Conservation (phyloP, 2,113 vertebrate species). For the Saccopteryx bilineata region DNA sequence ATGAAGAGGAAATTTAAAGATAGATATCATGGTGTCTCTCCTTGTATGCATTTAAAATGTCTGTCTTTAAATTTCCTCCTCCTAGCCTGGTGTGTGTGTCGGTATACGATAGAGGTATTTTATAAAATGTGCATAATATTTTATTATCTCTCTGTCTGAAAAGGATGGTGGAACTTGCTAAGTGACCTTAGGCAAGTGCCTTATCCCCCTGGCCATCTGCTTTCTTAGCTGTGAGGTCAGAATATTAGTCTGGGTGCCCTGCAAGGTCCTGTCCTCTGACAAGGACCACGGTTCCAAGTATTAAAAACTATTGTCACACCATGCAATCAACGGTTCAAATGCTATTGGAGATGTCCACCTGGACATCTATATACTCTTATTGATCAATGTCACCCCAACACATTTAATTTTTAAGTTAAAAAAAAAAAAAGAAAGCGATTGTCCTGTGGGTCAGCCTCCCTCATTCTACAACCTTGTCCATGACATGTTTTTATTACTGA, state of each 20-base stretch:
- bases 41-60: background rate
- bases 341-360: too few species aligned
- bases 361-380: too few species aligned
- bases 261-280: background rate
- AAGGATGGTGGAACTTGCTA: background rate
- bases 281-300: background rate
- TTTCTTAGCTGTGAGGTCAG: background rate
- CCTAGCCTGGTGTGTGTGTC: background rate
- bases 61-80: background rate
- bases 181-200: background rate
- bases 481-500: background rate
- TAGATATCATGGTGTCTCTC: background rate
- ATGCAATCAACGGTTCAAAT: too few species aligned
- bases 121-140: background rate
- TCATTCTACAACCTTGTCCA: background rate
- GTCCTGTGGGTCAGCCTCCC: background rate
- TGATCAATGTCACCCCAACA: too few species aligned
- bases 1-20: background rate
- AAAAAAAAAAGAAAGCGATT: background rate
- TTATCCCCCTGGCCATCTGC: background rate
- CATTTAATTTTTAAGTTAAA: too few species aligned
- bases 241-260: background rate
- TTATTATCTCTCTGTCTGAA: background rate
- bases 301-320: background rate
- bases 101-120: background rate